Base-by-base conservation (phyloP, 2,113 vertebrate genomes). In the Charadrius vociferus region DNA sequence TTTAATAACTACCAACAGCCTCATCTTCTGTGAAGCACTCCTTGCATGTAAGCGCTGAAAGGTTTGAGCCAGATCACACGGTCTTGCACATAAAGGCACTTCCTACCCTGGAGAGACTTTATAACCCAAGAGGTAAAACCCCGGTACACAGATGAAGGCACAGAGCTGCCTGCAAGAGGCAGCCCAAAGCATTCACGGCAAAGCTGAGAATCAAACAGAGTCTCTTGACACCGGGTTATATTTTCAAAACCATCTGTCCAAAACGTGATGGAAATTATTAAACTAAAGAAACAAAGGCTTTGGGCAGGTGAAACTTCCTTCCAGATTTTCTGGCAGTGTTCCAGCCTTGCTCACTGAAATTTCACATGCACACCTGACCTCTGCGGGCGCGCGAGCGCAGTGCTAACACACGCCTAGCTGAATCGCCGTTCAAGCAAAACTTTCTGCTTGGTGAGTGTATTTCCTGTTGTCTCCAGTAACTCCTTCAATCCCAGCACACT, bases 341-440 rank as follows among this genome's bases (percentile, higher is more conserved):
- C 71, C 81, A 94, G n/a, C 36, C 81, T 74, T 21, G 36, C 41
- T 87, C 53, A 66, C 39, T 70, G 83, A 87, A 61, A 63, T 65
- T 73, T 77, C 73, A 86, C 70, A 58, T 14, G 39, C 39, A 58
- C 32, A 53, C 32, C 43, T 49, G 73, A 52, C 32, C 53, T 56
- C 36, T 32, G 39, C 2, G 1, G 77, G 37, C 7, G 0, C 7
- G 39, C 2, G 1, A 81, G 37, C 7, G 0, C 7, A 0, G 39
- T 30, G 23, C 52, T 81, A 63, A 74, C 30, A 52, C 78, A 50
- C 2, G 3, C 66, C 50, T 29, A 65, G 30, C 75, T 88, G 67
- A 86, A 94, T 67, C 0, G 2, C 39, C 66, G 37, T 43, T 94
- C 84, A 82, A 49, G 78, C 84, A 90, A 87, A 91, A 53, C 74